These are phyloP conservation scores for Cryptomyrus ogoouensis DNA, from an alignment of 2,113 vertebrate species.

Conservation along the genomic window DNA sequence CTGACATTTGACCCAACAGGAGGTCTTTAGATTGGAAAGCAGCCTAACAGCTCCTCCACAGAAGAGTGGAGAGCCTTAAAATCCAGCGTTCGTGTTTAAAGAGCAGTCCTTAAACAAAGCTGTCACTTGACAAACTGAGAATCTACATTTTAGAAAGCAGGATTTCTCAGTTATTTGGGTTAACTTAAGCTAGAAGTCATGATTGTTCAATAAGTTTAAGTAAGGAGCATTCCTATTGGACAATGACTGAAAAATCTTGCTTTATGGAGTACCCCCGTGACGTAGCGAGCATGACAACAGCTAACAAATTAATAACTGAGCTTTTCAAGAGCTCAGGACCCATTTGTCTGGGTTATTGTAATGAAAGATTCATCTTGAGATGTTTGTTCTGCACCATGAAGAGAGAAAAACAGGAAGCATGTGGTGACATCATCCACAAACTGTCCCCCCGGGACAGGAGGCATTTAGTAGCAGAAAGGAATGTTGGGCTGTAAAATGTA, in stretches of 20 bases:
- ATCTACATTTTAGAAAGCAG: background rate
- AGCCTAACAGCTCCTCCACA: background rate
- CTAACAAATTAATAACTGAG: background rate
- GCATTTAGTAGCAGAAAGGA: conserved; percentile 38
- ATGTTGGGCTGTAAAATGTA: conserved; percentile 26
- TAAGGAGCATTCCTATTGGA: background rate
- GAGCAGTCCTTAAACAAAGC: background rate
- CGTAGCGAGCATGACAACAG: background rate
- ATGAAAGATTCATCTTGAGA: background rate
- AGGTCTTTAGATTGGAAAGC: background rate
- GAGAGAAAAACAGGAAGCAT: conserved; percentile 51
- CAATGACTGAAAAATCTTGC: background rate
- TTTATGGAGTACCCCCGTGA: background rate
- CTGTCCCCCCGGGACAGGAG: conserved; percentile 38
- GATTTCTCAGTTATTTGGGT: background rate
- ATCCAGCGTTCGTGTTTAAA: background rate
- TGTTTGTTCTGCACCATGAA: conserved; percentile 17
- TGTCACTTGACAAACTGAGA: background rate
- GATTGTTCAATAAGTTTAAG: background rate
- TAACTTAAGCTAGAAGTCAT: background rate
- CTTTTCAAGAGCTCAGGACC: background rate
- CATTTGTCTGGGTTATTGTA: background rate
- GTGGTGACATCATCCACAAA: conserved; percentile 35
- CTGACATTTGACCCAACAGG: background rate
- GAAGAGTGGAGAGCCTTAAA: background rate